Base-by-base conservation (phyloP, 2,113 vertebrate genomes). In the Zingel zingel region DNA sequence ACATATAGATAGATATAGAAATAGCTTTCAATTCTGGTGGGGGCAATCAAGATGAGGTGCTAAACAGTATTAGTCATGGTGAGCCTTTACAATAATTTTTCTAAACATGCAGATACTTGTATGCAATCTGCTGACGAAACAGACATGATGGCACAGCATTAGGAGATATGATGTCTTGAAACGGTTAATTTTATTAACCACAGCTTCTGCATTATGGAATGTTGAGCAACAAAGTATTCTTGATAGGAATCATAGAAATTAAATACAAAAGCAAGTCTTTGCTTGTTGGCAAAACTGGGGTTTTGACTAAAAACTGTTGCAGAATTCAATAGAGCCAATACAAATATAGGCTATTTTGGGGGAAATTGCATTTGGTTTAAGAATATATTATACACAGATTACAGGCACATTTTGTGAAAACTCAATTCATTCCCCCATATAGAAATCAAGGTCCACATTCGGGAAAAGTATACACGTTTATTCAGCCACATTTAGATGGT, bases 251-350 rank as follows among this genome's bases (percentile, higher is more conserved):
- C 30, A 58, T 1, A 1, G 56, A 62, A 61, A 56, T 47, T 13
- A 70, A 50, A 71, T 69, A 18, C 14, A 74, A 23, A 81, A 6
- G 45, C 68, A 81, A 66, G 18, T 45, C 18, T 70, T 45, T 43
- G 30, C 77, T 47, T 36, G 36, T 59, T 79, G 64, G 11, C 25
- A 67, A 71, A 68, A 36, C 45, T 61, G 4, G 1, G 36, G 23
- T 27, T 77, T 77, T 45, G 6, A 57, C 16, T 43, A 13, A 73
- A 72, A 50, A 62, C 12, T 13, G 30, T n/a, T 65, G 36, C 27
- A 13, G 16, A 61, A 56, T 65, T 79, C 9, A 61, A 30, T 25
- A 23, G 5, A 61, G 2, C 25, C 33, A 6, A 48, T n/a, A 3
- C 19, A 30, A 54, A 54, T 54, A 54, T 30, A 66, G 27, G 33